phyloP scores from a whole-genome alignment of 2,113 vertebrate species.

The Peromyscus maniculatus region DNA sequence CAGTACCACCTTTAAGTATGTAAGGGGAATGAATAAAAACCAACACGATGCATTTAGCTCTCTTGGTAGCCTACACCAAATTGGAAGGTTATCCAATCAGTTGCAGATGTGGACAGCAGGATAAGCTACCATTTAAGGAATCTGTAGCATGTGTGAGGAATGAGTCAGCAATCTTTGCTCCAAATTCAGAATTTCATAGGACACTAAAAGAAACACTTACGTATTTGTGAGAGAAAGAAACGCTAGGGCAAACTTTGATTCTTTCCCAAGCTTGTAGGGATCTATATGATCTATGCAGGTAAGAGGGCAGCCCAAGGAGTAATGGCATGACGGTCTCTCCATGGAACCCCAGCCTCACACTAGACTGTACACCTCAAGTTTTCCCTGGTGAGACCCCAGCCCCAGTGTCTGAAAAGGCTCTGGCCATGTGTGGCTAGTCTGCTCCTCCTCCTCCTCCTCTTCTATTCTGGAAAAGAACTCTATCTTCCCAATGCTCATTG shows the following conservation, averaged over 20 bases:
- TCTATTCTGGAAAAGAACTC: neutral
- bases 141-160: conserved; percentile 44
- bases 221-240: neutral
- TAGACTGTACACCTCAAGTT: neutral
- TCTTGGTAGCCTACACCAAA: conserved; percentile 30
- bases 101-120: conserved; percentile 65
- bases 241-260: neutral
- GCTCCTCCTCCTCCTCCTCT: neutral
- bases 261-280: neutral
- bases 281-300: neutral
- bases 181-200: conserved; percentile 17
- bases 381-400: neutral
- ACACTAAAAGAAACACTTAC: conserved; percentile 41
- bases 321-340: neutral
- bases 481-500: neutral
- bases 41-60: conserved; percentile 47
- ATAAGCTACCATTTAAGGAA: conserved; percentile 57
- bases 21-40: conserved; percentile 48
- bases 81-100: conserved; percentile 56
- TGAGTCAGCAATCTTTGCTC: conserved; percentile 30
- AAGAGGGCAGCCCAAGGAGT: neutral
- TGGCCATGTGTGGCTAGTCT: neutral
- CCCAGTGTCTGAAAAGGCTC: neutral
- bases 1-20: conserved; percentile 11
- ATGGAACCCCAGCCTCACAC: neutral